A percentile compares a stretch with the other conserved stretches of the same genome.
These are phyloP conservation scores for Trachymyrmex cornetzi DNA, from an alignment of 1,140 invertebrate species.

Conservation along the genomic window DNA sequence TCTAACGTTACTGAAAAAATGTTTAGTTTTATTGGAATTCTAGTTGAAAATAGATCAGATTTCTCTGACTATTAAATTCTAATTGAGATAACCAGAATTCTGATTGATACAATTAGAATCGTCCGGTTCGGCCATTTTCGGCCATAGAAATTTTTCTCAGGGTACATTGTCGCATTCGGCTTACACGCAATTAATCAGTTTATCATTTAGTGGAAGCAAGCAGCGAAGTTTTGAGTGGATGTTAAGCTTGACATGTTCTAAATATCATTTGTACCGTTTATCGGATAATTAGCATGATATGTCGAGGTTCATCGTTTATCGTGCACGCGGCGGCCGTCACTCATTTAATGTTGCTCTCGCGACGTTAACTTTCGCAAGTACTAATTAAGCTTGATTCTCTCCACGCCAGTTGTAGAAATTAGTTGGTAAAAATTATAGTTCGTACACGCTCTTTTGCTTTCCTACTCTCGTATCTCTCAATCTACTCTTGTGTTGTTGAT, in stretches of 20 bases:
- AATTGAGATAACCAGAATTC: no score
- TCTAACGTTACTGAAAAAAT: not conserved
- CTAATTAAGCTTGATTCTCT: not conserved
- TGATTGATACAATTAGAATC: no score
- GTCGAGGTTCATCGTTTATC: constrained; percentile 40
- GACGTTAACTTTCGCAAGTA: not conserved
- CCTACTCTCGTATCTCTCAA: not conserved
- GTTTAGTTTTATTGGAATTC: no score
- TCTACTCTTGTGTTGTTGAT: not conserved
- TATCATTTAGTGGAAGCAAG: constrained; percentile 30
- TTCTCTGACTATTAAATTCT: no score
- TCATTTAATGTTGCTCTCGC: constrained; percentile 43
- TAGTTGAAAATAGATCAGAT: no score
- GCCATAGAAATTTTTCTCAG: no score
- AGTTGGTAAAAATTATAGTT: constrained; percentile 14
- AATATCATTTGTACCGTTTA: constrained; percentile 64
- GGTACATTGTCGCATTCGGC: not conserved
- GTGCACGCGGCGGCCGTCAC: not conserved
- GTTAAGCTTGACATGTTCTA: constrained; percentile 56
- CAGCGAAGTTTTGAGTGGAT: constrained; percentile 40
- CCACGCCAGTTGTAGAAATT: not conserved
- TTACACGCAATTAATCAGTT: constrained; percentile 50
- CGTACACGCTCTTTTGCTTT: not conserved
- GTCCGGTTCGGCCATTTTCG: no score
- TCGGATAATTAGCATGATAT: constrained; percentile 48